phyloP scores from a whole-genome alignment of 2,888 invertebrate species.

The Andrena bicolor region DNA sequence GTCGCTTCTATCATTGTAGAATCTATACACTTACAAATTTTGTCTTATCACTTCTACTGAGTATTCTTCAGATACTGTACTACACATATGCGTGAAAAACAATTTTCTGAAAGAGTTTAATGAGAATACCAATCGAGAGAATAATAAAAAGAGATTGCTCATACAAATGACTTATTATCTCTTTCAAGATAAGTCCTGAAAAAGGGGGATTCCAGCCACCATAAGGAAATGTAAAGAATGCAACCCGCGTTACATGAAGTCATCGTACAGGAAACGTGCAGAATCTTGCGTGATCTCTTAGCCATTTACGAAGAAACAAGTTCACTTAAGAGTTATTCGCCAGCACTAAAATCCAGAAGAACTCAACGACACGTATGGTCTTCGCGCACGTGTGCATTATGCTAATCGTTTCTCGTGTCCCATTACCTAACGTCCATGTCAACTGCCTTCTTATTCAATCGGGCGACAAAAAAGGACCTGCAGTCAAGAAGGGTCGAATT shows the following conservation, averaged over 20 bases:
- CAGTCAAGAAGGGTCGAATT: too few relatives aligned
- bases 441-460: too few relatives aligned
- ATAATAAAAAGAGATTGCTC: not conserved
- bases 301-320: slow-evolving; percentile 22
- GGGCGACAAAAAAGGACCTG: too few relatives aligned
- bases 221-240: slow-evolving; percentile 17
- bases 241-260: slow-evolving; percentile 27
- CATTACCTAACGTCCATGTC: not conserved
- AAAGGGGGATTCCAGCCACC: not conserved
- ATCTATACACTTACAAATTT: too few relatives aligned
- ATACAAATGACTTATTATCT: not conserved
- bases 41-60: not conserved
- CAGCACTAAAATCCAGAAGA: slow-evolving; percentile 22
- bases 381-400: slow-evolving; percentile 13
- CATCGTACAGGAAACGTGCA: slow-evolving; percentile 29
- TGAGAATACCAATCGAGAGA: too few relatives aligned
- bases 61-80: not conserved
- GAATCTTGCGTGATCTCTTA: slow-evolving; percentile 22
- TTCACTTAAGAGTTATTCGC: slow-evolving; percentile 21
- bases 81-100: too few relatives aligned
- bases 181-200: not conserved
- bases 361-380: slow-evolving; percentile 1
- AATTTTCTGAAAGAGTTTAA: too few relatives aligned
- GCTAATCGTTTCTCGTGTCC: not conserved
- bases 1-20: too few relatives aligned